Conservation (phyloP, 2,797 vertebrate genomes). For the Chromis chromis region DNA sequence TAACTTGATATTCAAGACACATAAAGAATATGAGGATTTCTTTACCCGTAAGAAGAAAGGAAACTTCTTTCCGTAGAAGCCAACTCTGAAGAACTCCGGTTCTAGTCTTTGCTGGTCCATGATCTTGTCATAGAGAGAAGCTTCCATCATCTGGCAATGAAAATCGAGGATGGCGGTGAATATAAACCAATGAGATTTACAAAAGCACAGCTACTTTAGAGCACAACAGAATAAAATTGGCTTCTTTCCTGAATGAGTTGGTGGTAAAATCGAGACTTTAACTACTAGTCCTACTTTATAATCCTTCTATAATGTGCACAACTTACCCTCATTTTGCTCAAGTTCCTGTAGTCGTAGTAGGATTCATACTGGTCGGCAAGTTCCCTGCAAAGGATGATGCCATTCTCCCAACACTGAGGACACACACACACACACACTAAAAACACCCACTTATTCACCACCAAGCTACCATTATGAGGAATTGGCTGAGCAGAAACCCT, state of each 20-base stretch:
- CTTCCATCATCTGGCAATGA: conserved; percentile 93
- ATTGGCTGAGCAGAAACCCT: background rate
- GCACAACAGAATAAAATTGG: background rate
- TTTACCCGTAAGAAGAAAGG: conserved; percentile 98
- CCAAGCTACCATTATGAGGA: background rate
- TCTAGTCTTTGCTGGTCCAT: conserved; percentile 99
- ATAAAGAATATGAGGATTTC: conserved; percentile 30
- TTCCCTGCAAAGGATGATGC: conserved; percentile 97
- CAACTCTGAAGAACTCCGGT: conserved; percentile 98
- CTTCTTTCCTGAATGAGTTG: background rate
- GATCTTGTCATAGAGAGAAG: conserved; percentile 98
- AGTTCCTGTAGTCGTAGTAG: conserved; percentile 98
- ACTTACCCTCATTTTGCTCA: conserved; percentile 99
- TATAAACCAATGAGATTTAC: background rate
- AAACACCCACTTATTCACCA: conserved; percentile 12
- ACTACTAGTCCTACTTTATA: background rate
- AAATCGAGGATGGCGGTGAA: conserved; percentile 5
- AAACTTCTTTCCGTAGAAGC: conserved; percentile 99
- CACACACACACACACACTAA: conserved; percentile 23
- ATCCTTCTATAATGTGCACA: background rate
- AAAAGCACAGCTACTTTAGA: background rate
- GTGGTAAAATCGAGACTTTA: background rate
- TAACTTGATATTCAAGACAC: conserved; percentile 11
- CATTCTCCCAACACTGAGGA: conserved; percentile 98
- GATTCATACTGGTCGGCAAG: conserved; percentile 97